Conservation (phyloP, 2,797 vertebrate species). For the Clarias fuscus region DNA sequence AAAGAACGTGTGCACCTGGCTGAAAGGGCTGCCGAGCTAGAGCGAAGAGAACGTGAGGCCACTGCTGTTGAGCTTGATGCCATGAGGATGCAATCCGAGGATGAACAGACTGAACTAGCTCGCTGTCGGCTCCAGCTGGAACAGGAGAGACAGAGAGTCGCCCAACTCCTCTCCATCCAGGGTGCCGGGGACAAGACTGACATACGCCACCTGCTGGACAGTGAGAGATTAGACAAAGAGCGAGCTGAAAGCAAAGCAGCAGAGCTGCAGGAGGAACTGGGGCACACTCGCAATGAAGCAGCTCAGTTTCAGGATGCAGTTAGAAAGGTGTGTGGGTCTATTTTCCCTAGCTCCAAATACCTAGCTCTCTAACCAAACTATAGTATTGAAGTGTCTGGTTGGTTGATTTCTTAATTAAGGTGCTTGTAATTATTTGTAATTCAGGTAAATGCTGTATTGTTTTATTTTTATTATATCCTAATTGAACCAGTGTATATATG, state of each 20-base stretch:
- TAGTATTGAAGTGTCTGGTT: neutral
- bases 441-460: neutral
- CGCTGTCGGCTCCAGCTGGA: conserved; percentile 81
- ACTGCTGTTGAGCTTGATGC: conserved; percentile 77
- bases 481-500: neutral
- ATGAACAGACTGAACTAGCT: conserved; percentile 78
- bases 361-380: neutral
- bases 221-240: conserved; percentile 81
- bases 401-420: neutral
- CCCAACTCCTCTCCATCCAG: conserved; percentile 81
- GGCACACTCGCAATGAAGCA: conserved; percentile 77
- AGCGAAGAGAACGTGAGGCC: conserved; percentile 76
- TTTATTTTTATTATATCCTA: neutral
- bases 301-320: conserved; percentile 77
- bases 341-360: neutral
- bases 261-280: conserved; percentile 79
- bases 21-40: conserved; percentile 81
- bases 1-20: conserved; percentile 85
- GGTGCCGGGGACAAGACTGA: conserved; percentile 81
- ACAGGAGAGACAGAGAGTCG: conserved; percentile 81
- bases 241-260: conserved; percentile 76
- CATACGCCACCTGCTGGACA: conserved; percentile 81
- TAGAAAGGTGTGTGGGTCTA: conserved; percentile 73
- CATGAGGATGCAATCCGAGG: conserved; percentile 73
- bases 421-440: neutral